These are phyloP conservation scores for Bellardia pandia DNA, from an alignment of 2,888 invertebrate genomes.

Conservation along the genomic window DNA sequence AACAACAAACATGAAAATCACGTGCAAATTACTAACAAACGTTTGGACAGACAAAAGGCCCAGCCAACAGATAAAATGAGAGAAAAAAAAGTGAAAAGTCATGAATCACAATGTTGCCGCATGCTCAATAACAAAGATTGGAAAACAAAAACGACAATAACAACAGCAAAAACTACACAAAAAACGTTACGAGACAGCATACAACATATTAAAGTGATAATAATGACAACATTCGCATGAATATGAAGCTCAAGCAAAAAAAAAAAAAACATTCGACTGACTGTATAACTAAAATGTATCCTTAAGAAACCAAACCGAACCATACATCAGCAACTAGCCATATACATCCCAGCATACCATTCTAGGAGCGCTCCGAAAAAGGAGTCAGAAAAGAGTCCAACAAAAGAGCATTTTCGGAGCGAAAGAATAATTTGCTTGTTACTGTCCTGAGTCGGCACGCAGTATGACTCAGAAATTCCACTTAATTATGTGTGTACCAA, in stretches of 20 bases:
- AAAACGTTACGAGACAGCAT: constrained; percentile 51
- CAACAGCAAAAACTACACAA: not conserved
- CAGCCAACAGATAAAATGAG: constrained; percentile 8
- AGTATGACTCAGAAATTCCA: no score
- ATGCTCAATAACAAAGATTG: constrained; percentile 27
- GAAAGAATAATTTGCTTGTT: no score
- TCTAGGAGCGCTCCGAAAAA: no score
- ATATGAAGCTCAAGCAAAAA: constrained; percentile 39
- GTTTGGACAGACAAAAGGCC: not conserved
- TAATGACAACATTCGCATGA: constrained; percentile 65
- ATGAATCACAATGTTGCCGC: constrained; percentile 61
- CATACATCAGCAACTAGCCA: not conserved
- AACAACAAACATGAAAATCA: constrained; percentile 62
- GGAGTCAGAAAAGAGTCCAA: no score
- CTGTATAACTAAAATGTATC: constrained; percentile 48
- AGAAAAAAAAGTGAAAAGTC: constrained; percentile 58
- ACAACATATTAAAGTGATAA: constrained; percentile 70
- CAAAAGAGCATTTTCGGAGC: no score
- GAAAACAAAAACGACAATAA: not conserved
- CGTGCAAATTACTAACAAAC: constrained; percentile 65
- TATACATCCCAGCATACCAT: no score
- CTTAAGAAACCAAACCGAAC: constrained; percentile 39
- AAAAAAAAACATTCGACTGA: constrained; percentile 3
- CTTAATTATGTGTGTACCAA: no score
- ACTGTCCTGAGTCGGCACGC: no score